phyloP scores from a whole-genome alignment of 1,140 invertebrate genomes.

The Cardiocondyla obscurior region DNA sequence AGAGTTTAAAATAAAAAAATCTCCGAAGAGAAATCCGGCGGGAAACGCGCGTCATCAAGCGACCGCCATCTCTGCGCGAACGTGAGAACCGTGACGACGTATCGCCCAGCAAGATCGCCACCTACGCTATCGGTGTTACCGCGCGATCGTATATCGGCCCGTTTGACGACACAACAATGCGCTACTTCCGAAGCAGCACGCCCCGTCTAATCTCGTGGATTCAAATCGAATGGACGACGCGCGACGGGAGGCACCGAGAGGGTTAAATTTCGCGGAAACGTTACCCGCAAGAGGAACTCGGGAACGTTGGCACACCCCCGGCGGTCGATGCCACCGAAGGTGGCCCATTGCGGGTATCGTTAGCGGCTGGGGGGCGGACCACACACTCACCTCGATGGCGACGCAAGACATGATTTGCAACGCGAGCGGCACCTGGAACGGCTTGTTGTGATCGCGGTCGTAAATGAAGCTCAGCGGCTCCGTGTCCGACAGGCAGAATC shows the following conservation, averaged over 20 bases:
- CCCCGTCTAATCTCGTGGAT: too few species aligned
- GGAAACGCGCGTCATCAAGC: not conserved
- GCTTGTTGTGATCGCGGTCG: slow-evolving; percentile 84
- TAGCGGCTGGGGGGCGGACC: slow-evolving; percentile 1
- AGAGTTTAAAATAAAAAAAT: not conserved
- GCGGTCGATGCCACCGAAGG: not conserved
- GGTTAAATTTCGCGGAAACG: not conserved
- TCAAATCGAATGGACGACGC: too few species aligned
- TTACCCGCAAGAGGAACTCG: not conserved
- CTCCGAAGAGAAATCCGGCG: not conserved
- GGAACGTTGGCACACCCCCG: not conserved
- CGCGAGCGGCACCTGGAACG: slow-evolving; percentile 85
- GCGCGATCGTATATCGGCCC: not conserved
- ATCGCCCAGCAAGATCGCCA: not conserved
- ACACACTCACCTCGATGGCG: slow-evolving; percentile 89
- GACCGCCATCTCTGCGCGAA: not conserved
- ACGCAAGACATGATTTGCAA: slow-evolving; percentile 90
- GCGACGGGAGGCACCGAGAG: too few species aligned
- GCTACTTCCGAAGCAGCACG: not conserved
- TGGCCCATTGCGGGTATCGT: not conserved
- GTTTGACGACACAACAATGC: not conserved
- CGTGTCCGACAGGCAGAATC: slow-evolving; percentile 88
- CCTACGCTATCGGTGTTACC: not conserved
- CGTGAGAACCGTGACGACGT: not conserved
- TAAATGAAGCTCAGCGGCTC: slow-evolving; percentile 87